Evolutionary conservation across 2,113 vertebrate species (phyloP).

Genomic region (Heteronetta atricapilla): DNA sequence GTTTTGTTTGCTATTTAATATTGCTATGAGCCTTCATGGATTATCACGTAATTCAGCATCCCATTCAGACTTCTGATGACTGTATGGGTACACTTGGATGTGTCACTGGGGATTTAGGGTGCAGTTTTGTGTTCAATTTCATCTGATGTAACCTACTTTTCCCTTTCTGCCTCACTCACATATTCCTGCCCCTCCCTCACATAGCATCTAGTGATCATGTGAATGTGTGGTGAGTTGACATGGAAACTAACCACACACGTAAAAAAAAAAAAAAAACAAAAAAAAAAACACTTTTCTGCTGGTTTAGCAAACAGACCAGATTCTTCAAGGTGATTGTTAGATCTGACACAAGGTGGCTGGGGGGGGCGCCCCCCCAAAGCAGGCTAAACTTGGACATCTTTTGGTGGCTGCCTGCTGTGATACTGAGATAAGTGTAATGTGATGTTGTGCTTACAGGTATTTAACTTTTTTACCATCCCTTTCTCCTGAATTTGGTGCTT

Average conservation of each 20-base stretch:
- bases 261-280: not conserved
- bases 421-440: not conserved
- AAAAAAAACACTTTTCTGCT: not conserved
- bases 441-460: not conserved
- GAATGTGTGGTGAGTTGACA: not conserved
- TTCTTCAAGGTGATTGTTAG: not conserved
- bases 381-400: fast-evolving
- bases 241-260: not conserved
- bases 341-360: fast-evolving
- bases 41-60: not conserved
- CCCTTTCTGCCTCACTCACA: not conserved
- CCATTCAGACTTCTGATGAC: not conserved
- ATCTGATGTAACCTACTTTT: not conserved
- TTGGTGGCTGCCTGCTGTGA: not conserved
- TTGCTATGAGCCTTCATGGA: not conserved
- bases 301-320: not conserved
- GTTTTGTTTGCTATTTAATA: not conserved
- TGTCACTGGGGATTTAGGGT: not conserved
- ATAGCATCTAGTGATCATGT: fast-evolving
- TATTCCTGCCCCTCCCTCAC: not conserved
- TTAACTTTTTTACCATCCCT: not conserved
- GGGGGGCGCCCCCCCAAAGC: too few relatives aligned
- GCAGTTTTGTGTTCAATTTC: not conserved
- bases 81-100: not conserved
- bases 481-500: not conserved